Conservation (phyloP, 2,888 invertebrate species). For the Temnothorax ravouxi region DNA sequence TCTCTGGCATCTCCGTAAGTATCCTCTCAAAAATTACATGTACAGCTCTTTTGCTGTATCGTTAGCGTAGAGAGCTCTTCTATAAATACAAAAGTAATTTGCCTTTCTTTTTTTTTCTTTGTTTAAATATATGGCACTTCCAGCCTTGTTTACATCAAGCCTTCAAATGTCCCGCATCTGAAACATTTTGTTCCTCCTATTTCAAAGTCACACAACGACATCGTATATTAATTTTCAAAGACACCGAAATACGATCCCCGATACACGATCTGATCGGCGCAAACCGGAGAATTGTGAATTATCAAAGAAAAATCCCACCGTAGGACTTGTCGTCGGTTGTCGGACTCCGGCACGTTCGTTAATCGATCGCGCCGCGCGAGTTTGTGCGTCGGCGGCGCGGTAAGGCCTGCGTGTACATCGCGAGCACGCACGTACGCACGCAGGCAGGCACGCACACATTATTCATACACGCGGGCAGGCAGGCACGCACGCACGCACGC, state of each 20-base stretch:
- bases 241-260: not conserved
- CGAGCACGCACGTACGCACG: constrained; percentile 70
- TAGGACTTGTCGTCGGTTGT: constrained; percentile 30
- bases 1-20: constrained; percentile 10
- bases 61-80: constrained; percentile 17
- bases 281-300: not conserved
- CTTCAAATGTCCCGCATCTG: constrained; percentile 55
- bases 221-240: constrained; percentile 10
- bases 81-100: constrained; percentile 39
- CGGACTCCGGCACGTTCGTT: constrained; percentile 33
- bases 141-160: constrained; percentile 5
- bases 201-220: constrained; percentile 33
- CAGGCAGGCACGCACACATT: constrained; percentile 58
- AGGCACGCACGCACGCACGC: constrained; percentile 75
- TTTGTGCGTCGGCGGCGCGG: constrained; percentile 57
- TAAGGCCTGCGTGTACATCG: constrained; percentile 74
- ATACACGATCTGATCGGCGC: not conserved
- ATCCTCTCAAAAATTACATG: constrained; percentile 44
- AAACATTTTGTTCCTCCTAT: constrained; percentile 38
- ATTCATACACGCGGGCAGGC: constrained; percentile 61
- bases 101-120: not conserved
- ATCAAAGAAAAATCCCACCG: constrained; percentile 11
- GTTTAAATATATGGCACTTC: constrained; percentile 3
- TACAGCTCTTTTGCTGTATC: constrained; percentile 2
- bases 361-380: constrained; percentile 48